Conservation (phyloP, 2,113 vertebrate genomes). For the Malurus alboscapulatus region DNA sequence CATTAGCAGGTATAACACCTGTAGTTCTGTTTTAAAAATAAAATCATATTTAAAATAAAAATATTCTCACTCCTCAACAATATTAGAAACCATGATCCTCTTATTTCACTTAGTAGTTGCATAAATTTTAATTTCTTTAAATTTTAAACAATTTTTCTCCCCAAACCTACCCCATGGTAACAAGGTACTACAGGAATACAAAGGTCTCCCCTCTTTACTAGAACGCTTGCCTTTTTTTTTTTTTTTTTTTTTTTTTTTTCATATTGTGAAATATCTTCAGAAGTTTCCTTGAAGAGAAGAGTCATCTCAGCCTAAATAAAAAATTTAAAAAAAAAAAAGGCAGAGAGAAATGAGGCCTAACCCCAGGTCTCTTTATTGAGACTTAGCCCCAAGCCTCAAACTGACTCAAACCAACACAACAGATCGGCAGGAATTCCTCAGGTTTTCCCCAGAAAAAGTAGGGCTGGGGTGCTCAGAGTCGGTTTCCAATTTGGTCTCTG, state of each 20-base stretch:
- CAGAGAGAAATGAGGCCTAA: slow-evolving; percentile 65
- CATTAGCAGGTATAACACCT: slow-evolving; percentile 48
- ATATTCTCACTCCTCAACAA: slow-evolving; percentile 76
- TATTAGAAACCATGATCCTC: slow-evolving; percentile 76
- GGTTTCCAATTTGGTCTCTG: slow-evolving; percentile 65
- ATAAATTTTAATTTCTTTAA: slow-evolving; percentile 71
- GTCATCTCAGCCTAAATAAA: slow-evolving; percentile 64
- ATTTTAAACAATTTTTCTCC: slow-evolving; percentile 70
- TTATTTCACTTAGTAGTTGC: slow-evolving; percentile 63
- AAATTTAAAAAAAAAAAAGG: slow-evolving; percentile 45
- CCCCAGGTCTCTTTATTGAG: slow-evolving; percentile 54
- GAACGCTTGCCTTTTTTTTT: slow-evolving; percentile 64
- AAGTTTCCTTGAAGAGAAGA: slow-evolving; percentile 72
- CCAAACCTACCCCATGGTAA: slow-evolving; percentile 53
- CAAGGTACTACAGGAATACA: slow-evolving; percentile 75
- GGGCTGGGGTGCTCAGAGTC: slow-evolving; percentile 45
- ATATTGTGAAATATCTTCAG: slow-evolving; percentile 82
- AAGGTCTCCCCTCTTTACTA: slow-evolving; percentile 74
- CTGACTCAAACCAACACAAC: slow-evolving; percentile 44
- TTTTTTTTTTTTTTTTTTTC: slow-evolving; percentile 59
- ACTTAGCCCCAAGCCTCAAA: slow-evolving; percentile 21
- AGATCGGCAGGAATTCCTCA: slow-evolving; percentile 55
- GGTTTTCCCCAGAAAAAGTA: slow-evolving; percentile 26
- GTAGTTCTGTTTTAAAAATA: slow-evolving; percentile 57
- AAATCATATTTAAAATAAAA: slow-evolving; percentile 75